Evolutionary conservation across 1,140 invertebrate species (phyloP).

Genomic region (Hetaerina americana): DNA sequence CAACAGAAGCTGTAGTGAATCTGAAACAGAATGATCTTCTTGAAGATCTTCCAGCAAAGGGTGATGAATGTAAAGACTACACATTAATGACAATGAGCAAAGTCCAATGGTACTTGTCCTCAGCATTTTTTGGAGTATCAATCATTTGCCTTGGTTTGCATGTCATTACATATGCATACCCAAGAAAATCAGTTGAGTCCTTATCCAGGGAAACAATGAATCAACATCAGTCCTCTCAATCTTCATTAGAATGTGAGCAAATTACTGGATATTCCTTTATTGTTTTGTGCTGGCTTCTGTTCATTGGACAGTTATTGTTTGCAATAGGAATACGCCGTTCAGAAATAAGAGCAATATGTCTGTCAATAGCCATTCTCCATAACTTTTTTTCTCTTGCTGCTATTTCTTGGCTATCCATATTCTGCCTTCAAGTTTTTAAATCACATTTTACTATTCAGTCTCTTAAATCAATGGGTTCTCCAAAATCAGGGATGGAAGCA

Average conservation of each 20-base stretch:
- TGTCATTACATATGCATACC: not conserved
- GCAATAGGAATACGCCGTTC: not conserved
- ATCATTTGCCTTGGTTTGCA: not conserved
- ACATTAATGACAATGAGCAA: not conserved
- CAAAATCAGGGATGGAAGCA: not conserved
- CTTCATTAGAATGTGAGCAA: too few species aligned
- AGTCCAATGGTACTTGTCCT: not conserved
- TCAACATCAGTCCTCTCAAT: too few species aligned
- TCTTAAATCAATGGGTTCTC: not conserved
- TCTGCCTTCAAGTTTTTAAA: not conserved
- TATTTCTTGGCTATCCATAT: not conserved
- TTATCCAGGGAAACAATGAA: too few species aligned
- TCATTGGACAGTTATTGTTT: not conserved
- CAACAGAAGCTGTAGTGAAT: too few species aligned
- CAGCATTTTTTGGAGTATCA: not conserved
- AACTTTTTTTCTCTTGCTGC: not conserved
- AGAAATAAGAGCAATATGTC: not conserved
- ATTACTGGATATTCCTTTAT: too few species aligned
- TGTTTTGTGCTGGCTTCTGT: not conserved
- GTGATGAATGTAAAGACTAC: not conserved
- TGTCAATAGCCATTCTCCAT: not conserved
- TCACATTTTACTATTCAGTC: not conserved
- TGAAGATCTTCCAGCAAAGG: not conserved
- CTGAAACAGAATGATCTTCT: not conserved
- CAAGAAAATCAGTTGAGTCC: not conserved